A percentile compares a stretch with the other conserved stretches of the same genome.
These are phyloP conservation scores for Pomacea maculata DNA, from an alignment of 1,140 invertebrate genomes.

Conservation along the genomic window DNA sequence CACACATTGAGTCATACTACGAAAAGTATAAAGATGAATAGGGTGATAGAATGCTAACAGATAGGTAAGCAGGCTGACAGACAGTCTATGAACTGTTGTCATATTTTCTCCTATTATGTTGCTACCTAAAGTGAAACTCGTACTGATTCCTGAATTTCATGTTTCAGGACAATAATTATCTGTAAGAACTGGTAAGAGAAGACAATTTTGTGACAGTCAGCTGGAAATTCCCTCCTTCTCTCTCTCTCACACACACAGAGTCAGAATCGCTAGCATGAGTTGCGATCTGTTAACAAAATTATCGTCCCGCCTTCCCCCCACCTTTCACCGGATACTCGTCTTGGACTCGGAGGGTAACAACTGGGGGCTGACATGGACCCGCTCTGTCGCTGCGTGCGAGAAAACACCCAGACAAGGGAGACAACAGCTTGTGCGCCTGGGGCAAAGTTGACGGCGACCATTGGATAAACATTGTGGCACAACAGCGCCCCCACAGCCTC, in stretches of 20 bases:
- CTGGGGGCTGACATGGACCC: conserved; percentile 13
- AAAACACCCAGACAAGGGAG: conserved; percentile 2
- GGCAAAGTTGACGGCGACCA: conserved; percentile 4
- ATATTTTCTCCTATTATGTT: no score
- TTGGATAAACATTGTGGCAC: conserved; percentile 19
- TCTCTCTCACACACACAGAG: neutral
- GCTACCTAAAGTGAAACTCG: no score
- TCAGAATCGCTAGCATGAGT: no score
- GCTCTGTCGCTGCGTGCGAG: neutral
- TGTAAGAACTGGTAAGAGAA: no score
- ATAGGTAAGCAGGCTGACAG: neutral
- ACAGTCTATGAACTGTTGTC: neutral
- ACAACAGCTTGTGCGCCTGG: conserved; percentile 18
- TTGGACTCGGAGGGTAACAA: neutral
- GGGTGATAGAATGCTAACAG: neutral
- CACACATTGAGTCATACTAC: neutral
- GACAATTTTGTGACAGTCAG: no score
- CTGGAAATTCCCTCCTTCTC: neutral
- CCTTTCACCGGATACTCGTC: neutral
- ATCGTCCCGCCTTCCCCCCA: no score
- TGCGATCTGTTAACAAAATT: no score
- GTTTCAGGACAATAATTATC: no score
- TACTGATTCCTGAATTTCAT: no score
- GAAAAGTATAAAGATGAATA: neutral
- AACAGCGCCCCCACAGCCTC: conserved; percentile 11